Conservation (phyloP, 2,888 invertebrate genomes). For the Asteroscopus sphinx region DNA sequence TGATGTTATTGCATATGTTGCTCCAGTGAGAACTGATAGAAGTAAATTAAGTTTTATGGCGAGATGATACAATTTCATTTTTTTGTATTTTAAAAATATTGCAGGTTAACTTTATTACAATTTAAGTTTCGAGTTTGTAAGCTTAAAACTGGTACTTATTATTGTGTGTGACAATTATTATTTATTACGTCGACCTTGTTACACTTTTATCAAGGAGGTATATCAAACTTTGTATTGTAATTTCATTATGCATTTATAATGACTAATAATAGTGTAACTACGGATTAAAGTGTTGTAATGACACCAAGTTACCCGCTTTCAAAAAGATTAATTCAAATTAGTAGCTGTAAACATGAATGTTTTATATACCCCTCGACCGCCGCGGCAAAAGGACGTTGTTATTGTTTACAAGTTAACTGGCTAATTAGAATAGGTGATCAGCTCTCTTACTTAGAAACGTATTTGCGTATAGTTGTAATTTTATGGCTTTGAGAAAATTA, state of each 20-base stretch:
- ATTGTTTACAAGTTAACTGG: conserved; percentile 45
- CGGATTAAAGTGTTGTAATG: conserved; percentile 20
- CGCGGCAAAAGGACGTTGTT: conserved; percentile 20
- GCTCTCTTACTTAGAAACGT: conserved; percentile 35
- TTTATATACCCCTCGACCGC: conserved; percentile 30
- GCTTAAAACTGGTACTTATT: too few relatives aligned
- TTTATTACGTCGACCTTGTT: background rate
- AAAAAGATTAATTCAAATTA: conserved; percentile 52
- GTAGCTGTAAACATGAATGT: conserved; percentile 44
- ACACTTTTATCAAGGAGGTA: conserved; percentile 4
- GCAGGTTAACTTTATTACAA: too few relatives aligned
- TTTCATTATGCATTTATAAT: conserved; percentile 25
- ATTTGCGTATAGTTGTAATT: conserved; percentile 51
- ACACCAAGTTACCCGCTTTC: conserved; percentile 30
- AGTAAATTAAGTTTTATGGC: too few relatives aligned
- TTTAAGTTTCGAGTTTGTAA: too few relatives aligned
- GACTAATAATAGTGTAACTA: conserved; percentile 8
- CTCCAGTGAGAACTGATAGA: too few relatives aligned
- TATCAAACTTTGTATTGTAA: conserved; percentile 10
- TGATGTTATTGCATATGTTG: too few relatives aligned
- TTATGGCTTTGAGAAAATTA: conserved; percentile 58
- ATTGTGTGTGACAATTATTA: background rate
- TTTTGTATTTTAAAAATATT: too few relatives aligned
- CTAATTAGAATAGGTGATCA: conserved; percentile 45
- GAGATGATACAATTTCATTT: too few relatives aligned